Percentiles rank a stretch among this genome's conserved stretches.
Conservation (phyloP, 2,797 vertebrate genomes). For the Gila robusta region DNA sequence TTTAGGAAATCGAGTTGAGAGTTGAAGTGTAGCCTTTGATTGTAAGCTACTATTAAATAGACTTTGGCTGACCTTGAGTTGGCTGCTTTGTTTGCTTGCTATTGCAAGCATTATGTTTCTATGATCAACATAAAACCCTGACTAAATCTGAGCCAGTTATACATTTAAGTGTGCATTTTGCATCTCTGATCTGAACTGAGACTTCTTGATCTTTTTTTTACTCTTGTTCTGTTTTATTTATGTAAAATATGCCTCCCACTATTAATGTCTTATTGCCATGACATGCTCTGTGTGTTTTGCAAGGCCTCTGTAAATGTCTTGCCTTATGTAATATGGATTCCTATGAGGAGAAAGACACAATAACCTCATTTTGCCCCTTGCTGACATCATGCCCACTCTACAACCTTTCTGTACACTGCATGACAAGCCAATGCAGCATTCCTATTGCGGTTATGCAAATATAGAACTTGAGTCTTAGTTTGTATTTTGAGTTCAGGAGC, state of each 20-base stretch:
- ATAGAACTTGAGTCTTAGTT: conserved; percentile 12
- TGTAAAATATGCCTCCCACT: conserved; percentile 16
- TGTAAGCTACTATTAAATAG: conserved; percentile 18
- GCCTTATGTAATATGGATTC: conserved; percentile 45
- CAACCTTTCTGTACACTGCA: conserved; percentile 32
- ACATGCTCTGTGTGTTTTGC: conserved; percentile 6
- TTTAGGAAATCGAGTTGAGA: neutral
- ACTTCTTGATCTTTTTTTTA: conserved; percentile 1
- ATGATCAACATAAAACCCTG: neutral
- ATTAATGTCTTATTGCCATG: neutral
- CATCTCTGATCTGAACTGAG: neutral
- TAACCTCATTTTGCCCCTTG: conserved; percentile 37
- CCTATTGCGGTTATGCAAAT: conserved; percentile 43
- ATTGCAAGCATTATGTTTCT: neutral
- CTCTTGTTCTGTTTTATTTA: neutral
- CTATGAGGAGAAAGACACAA: conserved; percentile 50
- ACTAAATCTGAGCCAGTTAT: neutral
- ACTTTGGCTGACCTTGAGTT: conserved; percentile 27
- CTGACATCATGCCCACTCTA: conserved; percentile 50
- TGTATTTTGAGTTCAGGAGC: neutral
- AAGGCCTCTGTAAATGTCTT: conserved; percentile 7
- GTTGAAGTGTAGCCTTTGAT: conserved; percentile 11
- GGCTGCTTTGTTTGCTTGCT: conserved; percentile 23
- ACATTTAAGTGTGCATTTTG: neutral
- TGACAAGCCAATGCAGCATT: conserved; percentile 21